These are phyloP conservation scores for Tribolium madens DNA, from an alignment of 1,140 invertebrate species.

Conservation along the genomic window DNA sequence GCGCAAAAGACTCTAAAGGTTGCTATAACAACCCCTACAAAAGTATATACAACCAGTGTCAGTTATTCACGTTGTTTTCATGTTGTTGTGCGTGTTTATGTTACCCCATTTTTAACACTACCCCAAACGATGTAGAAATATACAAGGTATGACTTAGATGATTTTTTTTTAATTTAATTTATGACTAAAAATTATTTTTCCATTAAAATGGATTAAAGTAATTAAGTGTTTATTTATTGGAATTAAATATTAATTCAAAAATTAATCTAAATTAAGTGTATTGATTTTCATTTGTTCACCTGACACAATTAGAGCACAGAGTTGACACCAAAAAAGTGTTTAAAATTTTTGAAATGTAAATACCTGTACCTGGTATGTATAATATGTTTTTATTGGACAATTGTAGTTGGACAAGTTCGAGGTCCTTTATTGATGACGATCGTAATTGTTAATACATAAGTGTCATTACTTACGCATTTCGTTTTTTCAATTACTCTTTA, in stretches of 20 bases:
- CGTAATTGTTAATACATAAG: background rate
- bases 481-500: background rate
- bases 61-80: constrained; percentile 42
- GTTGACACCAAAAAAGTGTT: constrained; percentile 8
- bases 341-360: background rate
- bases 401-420: background rate
- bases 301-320: background rate
- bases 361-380: too few species aligned
- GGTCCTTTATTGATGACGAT: background rate
- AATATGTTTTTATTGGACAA: background rate
- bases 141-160: constrained; percentile 5
- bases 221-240: background rate
- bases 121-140: constrained; percentile 13
- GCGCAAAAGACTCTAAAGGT: constrained; percentile 32
- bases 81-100: constrained; percentile 43
- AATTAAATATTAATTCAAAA: background rate
- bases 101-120: constrained; percentile 40
- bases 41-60: constrained; percentile 42
- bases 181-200: background rate
- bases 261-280: constrained; percentile 15
- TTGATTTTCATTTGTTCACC: constrained; percentile 9
- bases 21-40: constrained; percentile 43
- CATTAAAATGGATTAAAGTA: background rate
- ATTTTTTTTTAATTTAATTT: background rate
- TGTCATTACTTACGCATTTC: background rate